Percentiles rank a stretch among this genome's conserved stretches.
Evolutionary conservation across 2,888 invertebrate genomes (phyloP).

Genomic region (Ariolimax columbianus): DNA sequence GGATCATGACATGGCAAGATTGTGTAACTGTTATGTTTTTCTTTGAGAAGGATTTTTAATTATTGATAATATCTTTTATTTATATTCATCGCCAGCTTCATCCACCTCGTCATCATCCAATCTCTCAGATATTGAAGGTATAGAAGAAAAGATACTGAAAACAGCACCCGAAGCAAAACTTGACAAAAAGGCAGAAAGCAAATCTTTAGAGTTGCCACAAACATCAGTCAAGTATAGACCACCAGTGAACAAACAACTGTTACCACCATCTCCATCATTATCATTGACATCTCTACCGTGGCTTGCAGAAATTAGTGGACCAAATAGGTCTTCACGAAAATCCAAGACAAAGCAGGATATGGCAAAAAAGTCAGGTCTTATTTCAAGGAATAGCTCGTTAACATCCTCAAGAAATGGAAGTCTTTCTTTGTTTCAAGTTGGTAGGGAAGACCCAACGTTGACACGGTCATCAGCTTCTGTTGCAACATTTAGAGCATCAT

Average conservation of each 20-base stretch:
- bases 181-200: slow-evolving; percentile 7
- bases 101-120: slow-evolving; percentile 17
- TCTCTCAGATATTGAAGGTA: slow-evolving; percentile 16
- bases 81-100: not conserved
- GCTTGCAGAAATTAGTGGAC: not conserved
- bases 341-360: not conserved
- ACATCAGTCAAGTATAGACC: not conserved
- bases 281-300: slow-evolving; percentile 16
- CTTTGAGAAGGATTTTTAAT: not conserved
- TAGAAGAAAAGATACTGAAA: not conserved
- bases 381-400: too few relatives aligned
- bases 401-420: not conserved
- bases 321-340: not conserved
- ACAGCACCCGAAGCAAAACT: not conserved
- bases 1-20: too few relatives aligned
- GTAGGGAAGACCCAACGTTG: not conserved
- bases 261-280: slow-evolving; percentile 11
- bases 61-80: not conserved
- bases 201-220: not conserved
- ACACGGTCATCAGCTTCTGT: not conserved
- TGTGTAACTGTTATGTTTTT: too few relatives aligned
- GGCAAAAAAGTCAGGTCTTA: not conserved
- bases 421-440: not conserved
- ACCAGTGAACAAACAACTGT: not conserved
- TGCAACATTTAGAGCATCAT: not conserved